Percentiles rank a stretch among this genome's conserved stretches.
These are phyloP conservation scores for Bradynema listronoti DNA, from an alignment of 1,140 invertebrate genomes.

Conservation along the genomic window DNA sequence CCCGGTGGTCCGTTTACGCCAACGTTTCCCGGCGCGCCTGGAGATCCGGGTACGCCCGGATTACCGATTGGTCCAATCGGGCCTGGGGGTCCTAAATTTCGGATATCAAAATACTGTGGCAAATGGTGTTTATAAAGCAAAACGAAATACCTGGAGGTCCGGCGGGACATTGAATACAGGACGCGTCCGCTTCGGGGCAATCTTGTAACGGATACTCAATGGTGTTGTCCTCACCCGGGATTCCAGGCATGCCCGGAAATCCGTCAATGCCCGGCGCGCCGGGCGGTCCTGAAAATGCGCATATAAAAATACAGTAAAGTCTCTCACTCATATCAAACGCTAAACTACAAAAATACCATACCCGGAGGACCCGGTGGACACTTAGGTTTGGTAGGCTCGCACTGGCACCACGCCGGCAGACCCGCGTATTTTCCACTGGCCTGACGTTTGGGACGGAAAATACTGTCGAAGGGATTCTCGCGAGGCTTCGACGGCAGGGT, in stretches of 20 bases:
- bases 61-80: conserved; percentile 29
- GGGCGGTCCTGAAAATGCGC: conserved; percentile 16
- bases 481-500: conserved; percentile 34
- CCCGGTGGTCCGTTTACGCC: conserved; percentile 27
- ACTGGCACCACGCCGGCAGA: conserved; percentile 42
- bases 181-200: conserved; percentile 7
- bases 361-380: conserved; percentile 44
- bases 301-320: conserved; percentile 1
- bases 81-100: conserved; percentile 17
- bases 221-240: conserved; percentile 15
- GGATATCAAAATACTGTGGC: too few species aligned
- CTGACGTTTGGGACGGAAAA: conserved; percentile 43
- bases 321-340: too few species aligned
- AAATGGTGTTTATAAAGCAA: too few species aligned
- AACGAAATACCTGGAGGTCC: too few species aligned
- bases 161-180: conserved; percentile 21
- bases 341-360: background rate
- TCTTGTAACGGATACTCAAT: conserved; percentile 5
- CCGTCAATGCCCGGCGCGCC: conserved; percentile 41
- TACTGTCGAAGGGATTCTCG: conserved; percentile 35
- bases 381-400: conserved; percentile 39
- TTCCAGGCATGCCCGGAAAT: conserved; percentile 4
- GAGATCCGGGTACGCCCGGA: conserved; percentile 34
- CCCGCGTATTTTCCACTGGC: conserved; percentile 19
- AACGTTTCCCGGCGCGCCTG: conserved; percentile 12